Percentiles rank a stretch among this genome's conserved stretches.
Conservation (phyloP, 2,888 invertebrate genomes). For the Schrankia costaestrigalis region DNA sequence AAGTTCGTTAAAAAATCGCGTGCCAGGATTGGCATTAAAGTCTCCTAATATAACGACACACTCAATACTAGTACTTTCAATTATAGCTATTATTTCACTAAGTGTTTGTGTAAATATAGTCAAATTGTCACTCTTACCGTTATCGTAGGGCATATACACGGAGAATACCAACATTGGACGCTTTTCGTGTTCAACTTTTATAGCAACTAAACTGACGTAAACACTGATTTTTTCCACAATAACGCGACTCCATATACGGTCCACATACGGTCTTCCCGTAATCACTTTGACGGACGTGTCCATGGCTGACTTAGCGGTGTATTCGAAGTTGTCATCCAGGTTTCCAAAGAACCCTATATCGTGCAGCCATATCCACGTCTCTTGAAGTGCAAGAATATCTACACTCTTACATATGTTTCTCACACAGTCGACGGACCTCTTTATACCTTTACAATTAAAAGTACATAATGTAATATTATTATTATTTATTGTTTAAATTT, state of each 20-base stretch:
- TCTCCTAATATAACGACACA: slow-evolving; percentile 16
- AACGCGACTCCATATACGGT: slow-evolving; percentile 12
- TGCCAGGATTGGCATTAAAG: too few species aligned
- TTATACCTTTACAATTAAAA: slow-evolving; percentile 6
- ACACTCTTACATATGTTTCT: slow-evolving; percentile 1
- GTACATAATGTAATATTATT: too few species aligned
- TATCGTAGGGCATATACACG: slow-evolving; percentile 14
- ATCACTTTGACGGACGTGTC: slow-evolving; percentile 12
- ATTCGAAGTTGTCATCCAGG: slow-evolving; percentile 16
- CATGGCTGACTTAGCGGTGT: slow-evolving; percentile 20
- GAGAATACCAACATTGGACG: too few species aligned
- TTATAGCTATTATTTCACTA: slow-evolving; percentile 19
- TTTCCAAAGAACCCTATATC: slow-evolving; percentile 17
- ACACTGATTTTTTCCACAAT: slow-evolving; percentile 1
- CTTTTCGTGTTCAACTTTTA: background rate
- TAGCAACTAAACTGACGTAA: background rate
- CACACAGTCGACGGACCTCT: background rate
- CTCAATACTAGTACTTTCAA: slow-evolving; percentile 15
- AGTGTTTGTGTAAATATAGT: slow-evolving; percentile 18
- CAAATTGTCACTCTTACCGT: slow-evolving; percentile 10
- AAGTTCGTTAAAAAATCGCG: slow-evolving; percentile 12
- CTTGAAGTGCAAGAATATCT: slow-evolving; percentile 4
- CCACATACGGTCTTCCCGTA: slow-evolving; percentile 17
- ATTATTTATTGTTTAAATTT: too few species aligned
- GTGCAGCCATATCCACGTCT: slow-evolving; percentile 14